phyloP scores from a whole-genome alignment of 2,888 invertebrate species.

The Koerneria pararmatus region DNA sequence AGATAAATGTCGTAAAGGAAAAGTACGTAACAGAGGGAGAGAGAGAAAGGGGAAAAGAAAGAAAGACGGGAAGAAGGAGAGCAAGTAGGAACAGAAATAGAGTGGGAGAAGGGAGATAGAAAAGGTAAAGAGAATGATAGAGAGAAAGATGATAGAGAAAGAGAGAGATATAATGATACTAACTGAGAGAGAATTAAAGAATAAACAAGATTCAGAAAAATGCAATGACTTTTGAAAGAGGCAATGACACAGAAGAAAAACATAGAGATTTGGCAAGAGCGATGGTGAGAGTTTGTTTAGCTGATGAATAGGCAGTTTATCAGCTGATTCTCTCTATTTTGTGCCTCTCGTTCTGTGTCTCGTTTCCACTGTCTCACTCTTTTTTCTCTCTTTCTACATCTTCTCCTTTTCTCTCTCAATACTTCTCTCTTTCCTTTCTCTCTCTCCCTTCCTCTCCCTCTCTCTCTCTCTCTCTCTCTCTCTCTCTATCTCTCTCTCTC shows the following conservation, averaged over 20 bases:
- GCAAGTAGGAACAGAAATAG: constrained; percentile 28
- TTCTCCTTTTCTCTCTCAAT: too few relatives aligned
- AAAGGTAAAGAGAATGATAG: constrained; percentile 3
- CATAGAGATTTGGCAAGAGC: too few relatives aligned
- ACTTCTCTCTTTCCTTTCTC: neutral
- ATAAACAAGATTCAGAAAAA: too few relatives aligned
- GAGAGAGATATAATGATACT: constrained; percentile 14
- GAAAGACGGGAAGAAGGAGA: constrained; percentile 19
- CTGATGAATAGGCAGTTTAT: too few relatives aligned
- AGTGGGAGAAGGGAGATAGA: constrained; percentile 9
- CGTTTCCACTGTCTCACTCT: too few relatives aligned
- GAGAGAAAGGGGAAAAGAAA: constrained; percentile 20
- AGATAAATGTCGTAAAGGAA: neutral
- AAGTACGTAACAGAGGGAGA: constrained; percentile 9
- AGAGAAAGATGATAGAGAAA: constrained; percentile 17
- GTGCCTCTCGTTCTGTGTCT: too few relatives aligned
- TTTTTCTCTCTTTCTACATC: too few relatives aligned
- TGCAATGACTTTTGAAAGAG: too few relatives aligned
- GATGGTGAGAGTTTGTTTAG: too few relatives aligned
- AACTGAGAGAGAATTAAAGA: neutral
- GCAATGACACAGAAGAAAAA: too few relatives aligned
- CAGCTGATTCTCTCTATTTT: too few relatives aligned
- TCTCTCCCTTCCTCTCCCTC: constrained; percentile 7
- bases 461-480: neutral
- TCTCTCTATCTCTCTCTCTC: constrained; percentile 18